Conservation (phyloP, 2,888 invertebrate genomes). For the Furcula furcula region DNA sequence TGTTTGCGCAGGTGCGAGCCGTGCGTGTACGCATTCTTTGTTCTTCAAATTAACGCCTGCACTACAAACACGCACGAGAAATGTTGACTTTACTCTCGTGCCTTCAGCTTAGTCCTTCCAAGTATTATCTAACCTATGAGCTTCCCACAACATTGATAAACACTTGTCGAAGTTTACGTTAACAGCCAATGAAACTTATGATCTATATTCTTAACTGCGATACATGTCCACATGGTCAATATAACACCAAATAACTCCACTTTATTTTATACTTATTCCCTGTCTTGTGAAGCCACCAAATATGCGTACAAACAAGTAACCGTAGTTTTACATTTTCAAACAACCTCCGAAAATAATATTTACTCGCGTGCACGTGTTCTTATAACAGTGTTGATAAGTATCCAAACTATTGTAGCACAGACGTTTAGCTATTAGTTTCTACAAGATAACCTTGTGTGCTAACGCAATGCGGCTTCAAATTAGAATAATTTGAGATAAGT, state of each 20-base stretch:
- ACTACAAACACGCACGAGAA: slow-evolving; percentile 40
- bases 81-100: slow-evolving; percentile 20
- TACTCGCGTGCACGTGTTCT: slow-evolving; percentile 24
- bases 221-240: no score
- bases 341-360: slow-evolving; percentile 21
- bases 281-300: no score
- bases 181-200: no score
- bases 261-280: no score
- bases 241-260: no score
- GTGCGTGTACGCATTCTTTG: slow-evolving; percentile 71
- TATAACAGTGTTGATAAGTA: slow-evolving; percentile 28
- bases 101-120: slow-evolving; percentile 9
- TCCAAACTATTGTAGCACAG: slow-evolving; percentile 20
- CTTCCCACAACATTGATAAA: slow-evolving; percentile 1
- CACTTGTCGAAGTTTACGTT: not conserved
- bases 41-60: slow-evolving; percentile 71
- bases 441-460: slow-evolving; percentile 25
- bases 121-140: slow-evolving; percentile 3
- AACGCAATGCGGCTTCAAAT: slow-evolving; percentile 14
- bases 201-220: no score
- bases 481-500: slow-evolving; percentile 7
- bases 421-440: slow-evolving; percentile 8
- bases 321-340: slow-evolving; percentile 16
- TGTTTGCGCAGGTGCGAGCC: slow-evolving; percentile 76
- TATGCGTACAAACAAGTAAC: no score